phyloP scores from a whole-genome alignment of 2,888 invertebrate genomes.

The Parapristionchus giblindavisi region DNA sequence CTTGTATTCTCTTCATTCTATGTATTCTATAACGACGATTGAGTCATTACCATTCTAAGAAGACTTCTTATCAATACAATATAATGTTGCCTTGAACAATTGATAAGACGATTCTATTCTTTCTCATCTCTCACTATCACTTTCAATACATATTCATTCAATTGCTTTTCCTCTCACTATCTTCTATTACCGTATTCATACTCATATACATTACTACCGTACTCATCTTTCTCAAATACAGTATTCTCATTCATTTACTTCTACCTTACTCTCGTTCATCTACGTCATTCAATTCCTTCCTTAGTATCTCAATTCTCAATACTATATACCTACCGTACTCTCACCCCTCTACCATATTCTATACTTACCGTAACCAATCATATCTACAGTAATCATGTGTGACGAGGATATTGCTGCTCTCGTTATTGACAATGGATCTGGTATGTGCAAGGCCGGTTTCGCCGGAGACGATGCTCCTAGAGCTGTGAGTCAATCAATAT shows the following conservation, averaged over 20 bases:
- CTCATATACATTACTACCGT: no score
- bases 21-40: no score
- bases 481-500: conserved; percentile 73
- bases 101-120: no score
- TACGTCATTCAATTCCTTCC: conserved; percentile 24
- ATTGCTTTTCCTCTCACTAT: no score
- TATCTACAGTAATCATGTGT: conserved; percentile 45
- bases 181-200: no score
- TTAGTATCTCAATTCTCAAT: conserved; percentile 23
- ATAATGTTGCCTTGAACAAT: no score
- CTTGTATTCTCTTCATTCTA: no score
- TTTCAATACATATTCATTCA: no score
- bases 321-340: background rate
- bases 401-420: conserved; percentile 62
- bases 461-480: conserved; percentile 81
- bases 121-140: no score
- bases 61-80: no score
- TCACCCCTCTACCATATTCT: background rate
- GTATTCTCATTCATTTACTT: background rate
- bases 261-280: background rate
- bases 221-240: no score
- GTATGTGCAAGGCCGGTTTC: conserved; percentile 80
- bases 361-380: background rate
- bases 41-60: no score
- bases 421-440: conserved; percentile 65